These are phyloP conservation scores for Rhopalosiphum nymphaeae DNA, from an alignment of 2,888 invertebrate genomes.

Conservation along the genomic window DNA sequence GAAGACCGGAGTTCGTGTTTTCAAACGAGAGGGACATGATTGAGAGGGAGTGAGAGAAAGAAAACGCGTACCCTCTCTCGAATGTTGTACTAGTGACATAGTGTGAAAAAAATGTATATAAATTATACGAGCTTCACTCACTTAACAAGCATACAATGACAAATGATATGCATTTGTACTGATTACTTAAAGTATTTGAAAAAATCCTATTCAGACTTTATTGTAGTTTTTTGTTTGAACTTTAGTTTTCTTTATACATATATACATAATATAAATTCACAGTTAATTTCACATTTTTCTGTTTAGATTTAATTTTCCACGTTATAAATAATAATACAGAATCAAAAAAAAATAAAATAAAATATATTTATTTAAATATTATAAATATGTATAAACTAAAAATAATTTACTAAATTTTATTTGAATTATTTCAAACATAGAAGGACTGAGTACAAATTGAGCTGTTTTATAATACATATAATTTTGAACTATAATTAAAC, in stretches of 20 bases:
- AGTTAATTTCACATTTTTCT: not conserved
- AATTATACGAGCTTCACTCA: constrained; percentile 12
- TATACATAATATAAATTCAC: too few species aligned
- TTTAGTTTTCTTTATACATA: not conserved
- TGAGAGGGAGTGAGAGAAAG: not conserved
- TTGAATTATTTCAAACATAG: not conserved
- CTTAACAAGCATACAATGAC: constrained; percentile 16
- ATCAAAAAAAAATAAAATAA: not conserved
- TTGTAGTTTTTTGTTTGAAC: not conserved
- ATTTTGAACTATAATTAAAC: not conserved
- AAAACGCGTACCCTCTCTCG: not conserved
- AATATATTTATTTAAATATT: too few species aligned
- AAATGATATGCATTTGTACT: constrained; percentile 21
- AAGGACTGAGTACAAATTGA: not conserved
- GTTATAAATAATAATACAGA: not conserved
- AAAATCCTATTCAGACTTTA: constrained; percentile 12
- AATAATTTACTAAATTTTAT: not conserved
- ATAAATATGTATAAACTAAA: not conserved
- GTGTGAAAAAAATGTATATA: constrained; percentile 17
- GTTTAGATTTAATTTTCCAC: not conserved
- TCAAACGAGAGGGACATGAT: not conserved
- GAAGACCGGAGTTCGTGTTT: not conserved
- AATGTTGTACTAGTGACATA: not conserved
- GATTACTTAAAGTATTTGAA: constrained; percentile 26
- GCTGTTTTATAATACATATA: not conserved